Conservation (phyloP, 2,797 vertebrate species). For the Poliocrania exsul region DNA sequence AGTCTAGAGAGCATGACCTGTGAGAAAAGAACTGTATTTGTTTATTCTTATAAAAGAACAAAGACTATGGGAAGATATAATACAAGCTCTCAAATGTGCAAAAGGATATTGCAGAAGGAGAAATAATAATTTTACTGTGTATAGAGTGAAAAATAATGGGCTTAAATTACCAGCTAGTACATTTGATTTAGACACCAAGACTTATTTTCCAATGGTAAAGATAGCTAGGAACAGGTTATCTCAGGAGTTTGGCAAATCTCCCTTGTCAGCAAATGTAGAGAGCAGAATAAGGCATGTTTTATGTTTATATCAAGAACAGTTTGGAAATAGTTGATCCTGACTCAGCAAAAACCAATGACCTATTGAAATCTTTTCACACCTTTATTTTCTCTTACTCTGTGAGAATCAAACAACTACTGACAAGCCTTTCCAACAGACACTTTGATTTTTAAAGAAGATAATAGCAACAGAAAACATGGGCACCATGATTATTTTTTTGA, state of each 20-base stretch:
- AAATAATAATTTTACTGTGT: background rate
- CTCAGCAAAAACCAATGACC: background rate
- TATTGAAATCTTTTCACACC: background rate
- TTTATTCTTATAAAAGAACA: background rate
- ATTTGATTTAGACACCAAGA: background rate
- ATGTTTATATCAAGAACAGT: background rate
- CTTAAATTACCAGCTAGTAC: background rate
- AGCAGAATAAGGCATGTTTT: background rate
- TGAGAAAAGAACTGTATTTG: background rate
- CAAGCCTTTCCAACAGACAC: background rate
- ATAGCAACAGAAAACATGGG: background rate
- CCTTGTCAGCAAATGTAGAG: background rate
- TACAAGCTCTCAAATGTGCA: background rate
- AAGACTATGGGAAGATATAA: background rate
- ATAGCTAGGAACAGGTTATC: background rate
- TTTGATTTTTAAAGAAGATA: background rate
- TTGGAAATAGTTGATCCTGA: background rate
- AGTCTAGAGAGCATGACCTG: background rate
- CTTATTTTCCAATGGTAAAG: background rate
- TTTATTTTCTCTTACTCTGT: background rate
- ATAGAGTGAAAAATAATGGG: background rate
- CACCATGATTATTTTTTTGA: background rate
- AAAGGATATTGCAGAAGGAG: background rate
- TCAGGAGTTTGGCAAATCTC: background rate
- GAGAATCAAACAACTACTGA: background rate